A percentile compares a stretch with the other conserved stretches of the same genome.
phyloP scores from a whole-genome alignment of 2,797 vertebrate genomes.

The Choloepus didactylus region DNA sequence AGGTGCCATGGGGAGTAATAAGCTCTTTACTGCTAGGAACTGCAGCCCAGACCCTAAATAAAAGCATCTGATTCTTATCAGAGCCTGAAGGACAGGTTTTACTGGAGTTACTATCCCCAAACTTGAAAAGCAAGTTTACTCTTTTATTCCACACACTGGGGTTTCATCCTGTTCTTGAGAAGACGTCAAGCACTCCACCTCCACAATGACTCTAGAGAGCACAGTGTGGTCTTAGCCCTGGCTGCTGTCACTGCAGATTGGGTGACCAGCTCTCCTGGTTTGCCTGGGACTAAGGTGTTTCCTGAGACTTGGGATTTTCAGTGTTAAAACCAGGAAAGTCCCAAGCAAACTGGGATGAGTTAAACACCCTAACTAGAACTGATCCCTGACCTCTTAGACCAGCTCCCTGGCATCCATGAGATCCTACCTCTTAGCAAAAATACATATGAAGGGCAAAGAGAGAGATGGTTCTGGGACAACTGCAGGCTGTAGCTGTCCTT shows the following conservation, averaged over 20 bases:
- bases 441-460: background rate
- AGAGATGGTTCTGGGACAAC: background rate
- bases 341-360: background rate
- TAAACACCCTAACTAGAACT: background rate
- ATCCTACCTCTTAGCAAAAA: background rate
- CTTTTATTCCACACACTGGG: background rate
- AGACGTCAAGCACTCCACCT: background rate
- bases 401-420: background rate
- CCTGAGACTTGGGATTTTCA: background rate
- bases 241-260: background rate
- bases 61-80: constrained; percentile 62
- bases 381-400: background rate
- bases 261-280: background rate
- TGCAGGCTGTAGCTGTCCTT: background rate
- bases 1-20: background rate
- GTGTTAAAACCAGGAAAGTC: background rate
- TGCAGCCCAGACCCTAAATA: background rate
- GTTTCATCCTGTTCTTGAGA: background rate
- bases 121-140: constrained; percentile 56
- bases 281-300: background rate
- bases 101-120: constrained; percentile 4
- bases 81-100: constrained; percentile 59
- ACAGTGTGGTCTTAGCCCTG: background rate
- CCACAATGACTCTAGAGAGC: background rate
- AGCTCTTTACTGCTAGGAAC: background rate